Evolutionary conservation across 1,140 invertebrate species (phyloP), one percentile per base, ranked within the genome.

Genomic region (Platyura marginata): DNA sequence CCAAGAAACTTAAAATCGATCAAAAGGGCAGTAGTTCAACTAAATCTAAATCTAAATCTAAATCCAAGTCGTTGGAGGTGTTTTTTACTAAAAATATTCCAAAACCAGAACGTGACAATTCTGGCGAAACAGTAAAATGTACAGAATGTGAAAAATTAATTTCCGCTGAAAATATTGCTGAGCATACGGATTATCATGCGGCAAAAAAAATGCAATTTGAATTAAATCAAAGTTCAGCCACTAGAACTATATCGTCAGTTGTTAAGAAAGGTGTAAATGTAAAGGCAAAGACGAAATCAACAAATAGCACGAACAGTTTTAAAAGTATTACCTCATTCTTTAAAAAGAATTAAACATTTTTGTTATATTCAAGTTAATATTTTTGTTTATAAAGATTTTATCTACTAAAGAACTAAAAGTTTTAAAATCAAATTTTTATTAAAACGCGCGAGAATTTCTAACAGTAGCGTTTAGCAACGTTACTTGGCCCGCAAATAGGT

Each of bases 171-270:
- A 73, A 74, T 45, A 68, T 74, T 52, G 44, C 55, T 11, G 72
- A 76, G 50, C 80, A 84, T 56, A 56, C 66, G 43, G 79, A 84
- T 61, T 82, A 72, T 57, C 80, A 84, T 53, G 59, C 75, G 45
- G 79, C 80, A 3, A 74, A 73, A 51, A 71, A 68, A 50, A 51
- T 84, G 23, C 77, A 59, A 35, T 50, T 18, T 18, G 36, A 38
- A 38, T 8, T 38, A 5, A 38, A 29, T 29, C 13, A 6, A 13
- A 6, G 6, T 6, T 8, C 6, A 6, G 25, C 13, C 6, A 13
- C 25, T 29, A 6, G 6, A 13, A 8, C 13, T 6, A 13, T 29
- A 8, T 6, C 6, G 6, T 8, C 6, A 8, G 25, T 13, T 8
- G 25, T 29, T 8, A n/a, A n/a, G n/a, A n/a, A n/a, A n/a, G 25